Base-by-base conservation (phyloP, 1,140 invertebrate species). In the Rhyacophila brunnea region DNA sequence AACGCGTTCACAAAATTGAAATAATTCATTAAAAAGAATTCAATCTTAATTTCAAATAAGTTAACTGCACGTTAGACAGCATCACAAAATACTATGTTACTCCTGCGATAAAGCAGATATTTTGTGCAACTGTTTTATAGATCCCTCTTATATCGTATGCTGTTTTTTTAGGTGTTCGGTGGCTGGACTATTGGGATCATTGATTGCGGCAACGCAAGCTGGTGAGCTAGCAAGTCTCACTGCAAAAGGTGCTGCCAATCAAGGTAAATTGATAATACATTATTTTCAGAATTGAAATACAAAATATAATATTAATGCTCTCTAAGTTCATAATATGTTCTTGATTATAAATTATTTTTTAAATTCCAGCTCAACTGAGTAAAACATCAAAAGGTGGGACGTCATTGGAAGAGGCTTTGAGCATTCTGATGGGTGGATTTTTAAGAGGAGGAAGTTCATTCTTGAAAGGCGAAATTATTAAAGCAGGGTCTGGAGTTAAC, bases 391-490 rank as follows among this genome's bases (percentile, higher is more conserved):
- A 65, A 20, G 34, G 49, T 9, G 59, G 59, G 51, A 83, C 89
- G n/a, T 91, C 92, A 0, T 72, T 98, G 18, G 95, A 98, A 58
- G 96, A 99, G 74, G 91, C 93, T 0, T 76, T 99, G 38, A 89
- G 88, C 66, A 85, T 98, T 57, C 77, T 99, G 62, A 92, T 95
- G 83, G 88, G 92, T n/a, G 96, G 95, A 34, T 99, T 98, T 80
- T 72, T 98, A 1, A 81, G 93, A 64, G 96, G 96, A 1, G 95
- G 95, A 14, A 91, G 91, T 14, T 94, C 96, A 10, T 98, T 98
- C 74, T 77, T 98, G 2, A 98, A 98, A 76, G 92, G 92, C 11
- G 95, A 98, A 77, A 97, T 97, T 68, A 97, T 97, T 60, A 98
- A 98, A 79, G 95, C 95, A 2, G 91, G 87, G 64, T 92, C 91